These are phyloP conservation scores for Drosophila mercatorum DNA, from an alignment of 2,888 invertebrate species.

Conservation along the genomic window DNA sequence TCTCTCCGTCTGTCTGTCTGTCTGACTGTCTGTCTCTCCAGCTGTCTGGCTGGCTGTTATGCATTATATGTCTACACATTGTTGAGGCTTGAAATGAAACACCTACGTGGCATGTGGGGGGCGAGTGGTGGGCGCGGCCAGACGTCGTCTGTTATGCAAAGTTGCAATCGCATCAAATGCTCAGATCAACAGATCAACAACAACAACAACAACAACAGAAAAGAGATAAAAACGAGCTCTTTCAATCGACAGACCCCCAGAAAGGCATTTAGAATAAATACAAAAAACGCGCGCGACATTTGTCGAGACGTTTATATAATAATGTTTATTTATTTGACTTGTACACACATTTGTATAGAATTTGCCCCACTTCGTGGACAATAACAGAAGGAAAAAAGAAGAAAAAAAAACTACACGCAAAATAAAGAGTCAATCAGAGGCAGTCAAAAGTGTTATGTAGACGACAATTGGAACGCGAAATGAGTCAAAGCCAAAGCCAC, in stretches of 20 bases:
- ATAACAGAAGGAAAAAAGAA: conserved; percentile 30
- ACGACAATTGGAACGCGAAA: conserved; percentile 64
- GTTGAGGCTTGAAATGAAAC: conserved; percentile 60
- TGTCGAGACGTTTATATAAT: conserved; percentile 71
- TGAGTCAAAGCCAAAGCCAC: conserved; percentile 62
- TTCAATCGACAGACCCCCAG: conserved; percentile 36
- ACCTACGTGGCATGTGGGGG: conserved; percentile 38
- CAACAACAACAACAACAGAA: neutral
- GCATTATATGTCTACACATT: conserved; percentile 61
- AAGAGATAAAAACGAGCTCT: conserved; percentile 43
- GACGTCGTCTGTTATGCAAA: conserved; percentile 76
- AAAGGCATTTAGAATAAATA: conserved; percentile 22
- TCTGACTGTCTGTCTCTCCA: conserved; percentile 32
- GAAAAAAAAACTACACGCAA: neutral
- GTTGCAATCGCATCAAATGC: conserved; percentile 76
- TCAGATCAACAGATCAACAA: conserved; percentile 38
- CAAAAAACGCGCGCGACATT: conserved; percentile 42
- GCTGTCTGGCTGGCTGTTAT: conserved; percentile 36
- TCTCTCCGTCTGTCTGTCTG: conserved; percentile 40
- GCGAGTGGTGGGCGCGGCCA: conserved; percentile 25
- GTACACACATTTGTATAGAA: conserved; percentile 69
- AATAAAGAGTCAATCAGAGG: conserved; percentile 55
- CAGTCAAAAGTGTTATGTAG: conserved; percentile 35
- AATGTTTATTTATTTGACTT: conserved; percentile 73
- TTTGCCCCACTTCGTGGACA: conserved; percentile 75